Percentiles rank a stretch among this genome's conserved stretches.
Evolutionary conservation across 2,113 vertebrate species (phyloP).

Genomic region (Turdus rufiventris): DNA sequence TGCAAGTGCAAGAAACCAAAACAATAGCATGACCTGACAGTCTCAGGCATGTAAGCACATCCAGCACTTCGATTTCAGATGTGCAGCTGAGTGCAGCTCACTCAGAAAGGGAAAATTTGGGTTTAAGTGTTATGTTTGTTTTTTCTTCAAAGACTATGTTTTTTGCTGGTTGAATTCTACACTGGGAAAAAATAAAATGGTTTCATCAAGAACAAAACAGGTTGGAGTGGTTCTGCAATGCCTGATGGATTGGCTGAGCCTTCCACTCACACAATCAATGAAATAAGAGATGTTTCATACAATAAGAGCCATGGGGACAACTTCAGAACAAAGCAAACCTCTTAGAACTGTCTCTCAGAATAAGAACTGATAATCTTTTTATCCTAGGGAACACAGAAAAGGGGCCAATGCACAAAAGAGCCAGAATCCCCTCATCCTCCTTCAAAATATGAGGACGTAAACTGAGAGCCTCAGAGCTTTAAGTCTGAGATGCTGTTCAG

Average conservation of each 20-base stretch:
- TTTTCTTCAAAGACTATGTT: background rate
- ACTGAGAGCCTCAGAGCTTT: background rate
- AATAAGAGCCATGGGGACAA: background rate
- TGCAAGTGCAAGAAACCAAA: constrained; percentile 15
- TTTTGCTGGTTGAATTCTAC: background rate
- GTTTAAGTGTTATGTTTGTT: background rate
- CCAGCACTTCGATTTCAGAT: background rate
- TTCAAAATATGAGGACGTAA: background rate
- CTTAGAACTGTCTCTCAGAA: background rate
- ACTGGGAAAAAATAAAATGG: background rate
- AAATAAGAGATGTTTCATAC: background rate
- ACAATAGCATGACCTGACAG: background rate
- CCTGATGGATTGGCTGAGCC: background rate
- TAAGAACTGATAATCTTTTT: background rate
- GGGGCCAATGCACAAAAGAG: background rate
- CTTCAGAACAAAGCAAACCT: background rate
- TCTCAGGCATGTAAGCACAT: background rate
- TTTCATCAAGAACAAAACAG: background rate
- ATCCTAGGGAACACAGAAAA: background rate
- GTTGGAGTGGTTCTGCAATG: background rate
- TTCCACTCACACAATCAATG: background rate
- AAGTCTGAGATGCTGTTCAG: background rate
- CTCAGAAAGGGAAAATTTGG: background rate
- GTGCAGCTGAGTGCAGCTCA: background rate
- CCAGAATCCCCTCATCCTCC: background rate